Percentiles rank a stretch among this genome's conserved stretches.
Evolutionary conservation across 2,888 invertebrate genomes (phyloP).

Genomic region (Aphrophora alni): DNA sequence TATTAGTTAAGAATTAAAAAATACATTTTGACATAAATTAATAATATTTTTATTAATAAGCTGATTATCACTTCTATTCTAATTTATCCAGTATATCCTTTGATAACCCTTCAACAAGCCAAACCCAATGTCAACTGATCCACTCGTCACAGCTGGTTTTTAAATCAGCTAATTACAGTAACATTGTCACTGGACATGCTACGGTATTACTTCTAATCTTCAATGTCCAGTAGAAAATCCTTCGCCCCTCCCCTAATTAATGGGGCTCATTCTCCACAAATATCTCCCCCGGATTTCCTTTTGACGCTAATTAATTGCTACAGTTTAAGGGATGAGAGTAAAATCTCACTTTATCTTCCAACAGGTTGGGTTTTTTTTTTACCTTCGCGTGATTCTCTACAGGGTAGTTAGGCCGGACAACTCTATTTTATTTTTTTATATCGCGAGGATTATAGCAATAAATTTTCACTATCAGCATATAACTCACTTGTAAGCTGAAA

Average conservation of each 20-base stretch:
- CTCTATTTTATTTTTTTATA: background rate
- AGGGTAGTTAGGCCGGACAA: background rate
- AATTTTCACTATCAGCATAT: background rate
- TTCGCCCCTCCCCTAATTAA: background rate
- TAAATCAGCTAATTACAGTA: background rate
- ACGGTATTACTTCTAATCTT: background rate
- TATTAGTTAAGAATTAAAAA: too few species aligned
- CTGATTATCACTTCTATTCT: too few species aligned
- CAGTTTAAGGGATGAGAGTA: background rate
- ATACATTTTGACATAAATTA: too few species aligned
- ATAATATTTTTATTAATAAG: too few species aligned
- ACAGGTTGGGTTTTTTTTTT: background rate
- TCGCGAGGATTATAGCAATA: background rate
- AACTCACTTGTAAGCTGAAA: background rate
- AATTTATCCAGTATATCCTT: too few species aligned
- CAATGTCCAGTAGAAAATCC: background rate
- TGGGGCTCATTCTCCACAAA: background rate
- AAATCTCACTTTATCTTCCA: background rate
- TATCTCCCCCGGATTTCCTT: background rate
- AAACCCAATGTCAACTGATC: background rate
- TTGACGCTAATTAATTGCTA: conserved; percentile 2
- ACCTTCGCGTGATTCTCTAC: background rate
- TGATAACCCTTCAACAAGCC: background rate
- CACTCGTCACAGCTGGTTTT: background rate
- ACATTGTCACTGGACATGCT: background rate